Evolutionary conservation across 1,140 invertebrate genomes (phyloP), one percentile per base, ranked within the genome.

Genomic region (Melanaphis sacchari): DNA sequence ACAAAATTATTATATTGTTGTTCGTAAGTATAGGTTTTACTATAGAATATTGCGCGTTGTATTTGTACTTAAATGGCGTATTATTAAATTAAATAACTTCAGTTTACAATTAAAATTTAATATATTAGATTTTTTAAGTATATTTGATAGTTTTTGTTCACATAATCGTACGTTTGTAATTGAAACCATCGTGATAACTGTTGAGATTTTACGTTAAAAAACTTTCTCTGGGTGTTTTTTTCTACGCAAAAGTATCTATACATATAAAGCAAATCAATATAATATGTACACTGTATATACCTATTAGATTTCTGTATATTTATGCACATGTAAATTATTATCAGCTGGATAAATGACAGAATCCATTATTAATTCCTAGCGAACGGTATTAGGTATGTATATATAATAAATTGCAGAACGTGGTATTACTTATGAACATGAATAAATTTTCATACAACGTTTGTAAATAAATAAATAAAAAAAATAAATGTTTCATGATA

Each of bases 261-360:
- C 59, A 31, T 76, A 18, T 76, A n/a, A 76, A 76, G n/a, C 59
- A 76, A 76, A 76, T 76, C 59, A 76, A n/a, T 76, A 76, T 31
- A 15, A 76, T 15, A 76, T 76, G 31, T 76, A n/a, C 15, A n/a
- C 31, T 21, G 31, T 76, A 66, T 15, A 31, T 66, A n/a, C 59
- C 31, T 6, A 76, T 76, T 76, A 76, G 3, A 76, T 76, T 76
- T 76, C 31, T 76, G 59, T 4, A 76, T 76, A 76, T n/a, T 76
- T 76, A 76, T 76, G 26, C 59, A 76, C 59, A n/a, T 76, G 59
- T 76, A 76, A 76, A 76, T 76, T 76, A 76, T 76, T 76, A 76
- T 76, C 59, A n/a, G n/a, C 59, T 4, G 59, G 59, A 66, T n/a
- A 76, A 76, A 31, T 76, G 59, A 76, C 59, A 76, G 59, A 76